Evolutionary conservation across 2,888 invertebrate genomes (phyloP), one percentile per base, ranked within the genome.

Genomic region (Callimorpha dominula): DNA sequence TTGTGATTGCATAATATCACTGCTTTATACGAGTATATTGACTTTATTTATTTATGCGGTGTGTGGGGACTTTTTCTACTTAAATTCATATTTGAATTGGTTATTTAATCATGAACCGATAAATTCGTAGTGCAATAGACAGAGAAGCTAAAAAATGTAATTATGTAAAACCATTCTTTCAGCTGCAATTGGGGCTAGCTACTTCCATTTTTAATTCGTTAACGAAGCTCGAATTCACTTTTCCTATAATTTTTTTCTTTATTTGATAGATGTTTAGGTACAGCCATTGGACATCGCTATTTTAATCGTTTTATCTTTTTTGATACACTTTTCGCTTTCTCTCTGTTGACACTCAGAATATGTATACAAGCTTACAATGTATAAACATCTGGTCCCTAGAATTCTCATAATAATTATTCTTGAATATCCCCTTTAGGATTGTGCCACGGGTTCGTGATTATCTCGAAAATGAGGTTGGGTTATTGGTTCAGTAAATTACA

Each of bases 401-500:
- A 57, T 57, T 57, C 57, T 57, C 57, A 20, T 20, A 20, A 11
- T 57, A 57, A 57, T 57, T 57, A 57, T 20, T 20, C 20, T 11
- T 20, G 20, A 49, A 49, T 15, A 49, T 46, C 15, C 65, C 20
- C 20, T 14, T 17, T 50, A 31, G 65, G 50, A 50, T 15, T 15
- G 65, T 65, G 0, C 31, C 6, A 14, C 49, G 15, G 65, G 15
- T n/a, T 17, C 17, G 65, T 64, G 70, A 78, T 73, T 69, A 76
- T 46, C 69, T 64, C 14, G 11, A 17, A 14, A 69, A 74, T 65
- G 68, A 75, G 68, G 68, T 68, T 66, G 64, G 49, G 49, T 72
- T 66, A 76, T 75, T 72, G 70, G n/a, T 64, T 64, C 54, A 40
- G 73, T 81, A 78, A 82, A 82, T 79, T 72, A 74, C 60, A 50